Conservation (phyloP, 2,888 invertebrate genomes). For the Epinotia demarniana region DNA sequence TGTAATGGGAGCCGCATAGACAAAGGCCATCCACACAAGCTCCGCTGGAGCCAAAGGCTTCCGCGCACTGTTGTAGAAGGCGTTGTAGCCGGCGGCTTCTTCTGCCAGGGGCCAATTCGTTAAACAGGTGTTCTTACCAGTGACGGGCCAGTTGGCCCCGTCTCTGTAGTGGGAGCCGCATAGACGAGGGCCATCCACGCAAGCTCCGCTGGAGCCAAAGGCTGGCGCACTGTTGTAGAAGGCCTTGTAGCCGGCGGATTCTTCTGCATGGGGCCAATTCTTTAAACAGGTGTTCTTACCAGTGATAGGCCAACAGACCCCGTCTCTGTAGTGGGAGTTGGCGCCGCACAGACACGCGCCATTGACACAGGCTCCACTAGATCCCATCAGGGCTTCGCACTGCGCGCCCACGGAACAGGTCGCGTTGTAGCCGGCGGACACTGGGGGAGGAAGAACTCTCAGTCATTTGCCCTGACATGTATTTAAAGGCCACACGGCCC, state of each 20-base stretch:
- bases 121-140: conserved; percentile 56
- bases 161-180: conserved; percentile 66
- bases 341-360: conserved; percentile 58
- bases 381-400: conserved; percentile 60
- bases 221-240: conserved; percentile 64
- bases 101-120: too few relatives aligned
- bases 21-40: conserved; percentile 59
- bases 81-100: conserved; percentile 44
- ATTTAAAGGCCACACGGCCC: too few relatives aligned
- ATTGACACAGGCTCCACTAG: conserved; percentile 54
- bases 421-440: conserved; percentile 47
- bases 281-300: conserved; percentile 55
- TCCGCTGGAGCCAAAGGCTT: conserved; percentile 52
- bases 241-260: conserved; percentile 47
- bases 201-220: conserved; percentile 56
- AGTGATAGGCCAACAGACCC: conserved; percentile 66
- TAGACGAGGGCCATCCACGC: conserved; percentile 55
- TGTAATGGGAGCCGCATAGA: conserved; percentile 61
- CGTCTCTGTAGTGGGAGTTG: conserved; percentile 62
- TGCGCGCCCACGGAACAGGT: conserved; percentile 62
- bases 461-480: too few relatives aligned
- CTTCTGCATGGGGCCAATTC: too few relatives aligned
- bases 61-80: conserved; percentile 64
- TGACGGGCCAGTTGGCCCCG: conserved; percentile 66
- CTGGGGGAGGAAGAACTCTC: conserved; percentile 50